These are phyloP conservation scores for Helicolenus hilgendorfi DNA, from an alignment of 2,797 vertebrate genomes.

Conservation along the genomic window DNA sequence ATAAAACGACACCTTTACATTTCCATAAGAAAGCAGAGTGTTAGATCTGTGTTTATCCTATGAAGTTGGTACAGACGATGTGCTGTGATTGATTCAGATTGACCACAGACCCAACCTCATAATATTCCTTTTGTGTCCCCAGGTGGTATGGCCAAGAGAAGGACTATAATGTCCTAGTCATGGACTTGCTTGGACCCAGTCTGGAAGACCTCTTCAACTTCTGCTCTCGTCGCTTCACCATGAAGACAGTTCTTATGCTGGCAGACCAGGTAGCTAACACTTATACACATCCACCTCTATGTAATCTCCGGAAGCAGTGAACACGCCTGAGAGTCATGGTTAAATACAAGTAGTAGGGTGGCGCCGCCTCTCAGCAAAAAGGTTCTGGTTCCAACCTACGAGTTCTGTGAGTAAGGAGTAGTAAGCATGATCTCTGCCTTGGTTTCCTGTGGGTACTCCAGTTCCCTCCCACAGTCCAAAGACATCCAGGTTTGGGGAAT, in stretches of 20 bases:
- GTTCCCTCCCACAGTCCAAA: background rate
- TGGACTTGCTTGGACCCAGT: slow-evolving; percentile 99
- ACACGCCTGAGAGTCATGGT: background rate
- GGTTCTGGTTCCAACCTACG: background rate
- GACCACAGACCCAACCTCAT: background rate
- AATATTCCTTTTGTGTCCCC: slow-evolving; percentile 26
- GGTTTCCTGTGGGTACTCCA: background rate
- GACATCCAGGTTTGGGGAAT: background rate
- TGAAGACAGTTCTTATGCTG: slow-evolving; percentile 99
- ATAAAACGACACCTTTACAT: background rate
- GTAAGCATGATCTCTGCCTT: background rate
- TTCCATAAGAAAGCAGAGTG: background rate
- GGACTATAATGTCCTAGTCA: slow-evolving; percentile 99
- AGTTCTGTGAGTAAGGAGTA: background rate
- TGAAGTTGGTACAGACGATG: background rate
- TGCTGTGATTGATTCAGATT: background rate
- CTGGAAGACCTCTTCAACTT: slow-evolving; percentile 99
- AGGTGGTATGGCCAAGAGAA: slow-evolving; percentile 99
- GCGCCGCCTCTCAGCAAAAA: background rate
- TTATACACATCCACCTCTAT: background rate
- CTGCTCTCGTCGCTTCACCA: slow-evolving; percentile 99
- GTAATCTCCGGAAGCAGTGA: background rate
- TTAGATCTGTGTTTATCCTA: background rate
- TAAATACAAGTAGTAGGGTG: background rate
- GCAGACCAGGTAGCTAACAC: slow-evolving; percentile 95